These are phyloP conservation scores for Rhombomys opimus DNA, from an alignment of 2,113 vertebrate species.

Conservation along the genomic window DNA sequence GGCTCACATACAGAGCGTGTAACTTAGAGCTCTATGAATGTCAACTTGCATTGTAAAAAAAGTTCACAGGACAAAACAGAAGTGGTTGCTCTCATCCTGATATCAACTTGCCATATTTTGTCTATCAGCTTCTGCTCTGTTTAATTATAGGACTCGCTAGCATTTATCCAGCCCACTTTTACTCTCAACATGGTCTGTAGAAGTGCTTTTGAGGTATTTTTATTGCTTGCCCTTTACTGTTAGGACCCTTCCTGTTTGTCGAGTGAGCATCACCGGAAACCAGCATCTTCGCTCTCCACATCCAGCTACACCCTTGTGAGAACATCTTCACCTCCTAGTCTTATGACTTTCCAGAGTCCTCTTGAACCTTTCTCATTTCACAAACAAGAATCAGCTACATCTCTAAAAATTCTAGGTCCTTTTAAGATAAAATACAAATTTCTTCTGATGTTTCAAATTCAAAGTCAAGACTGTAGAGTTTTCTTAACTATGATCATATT, in stretches of 20 bases:
- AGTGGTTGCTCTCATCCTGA: neutral
- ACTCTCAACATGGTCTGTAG: neutral
- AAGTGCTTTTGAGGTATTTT: neutral
- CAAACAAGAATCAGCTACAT: neutral
- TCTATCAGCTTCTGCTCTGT: neutral
- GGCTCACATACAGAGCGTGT: neutral
- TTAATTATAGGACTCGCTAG: neutral
- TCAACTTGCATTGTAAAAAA: neutral
- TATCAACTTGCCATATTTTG: neutral
- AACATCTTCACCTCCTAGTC: neutral
- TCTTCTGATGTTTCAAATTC: conserved; percentile 10
- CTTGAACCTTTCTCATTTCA: neutral
- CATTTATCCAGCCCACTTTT: neutral
- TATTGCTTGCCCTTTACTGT: neutral
- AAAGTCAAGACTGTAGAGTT: neutral
- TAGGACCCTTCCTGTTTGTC: neutral
- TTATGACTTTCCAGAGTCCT: neutral
- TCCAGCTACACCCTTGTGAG: neutral
- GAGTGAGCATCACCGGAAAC: neutral
- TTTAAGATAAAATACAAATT: neutral
- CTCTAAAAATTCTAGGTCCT: neutral
- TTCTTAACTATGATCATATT: neutral
- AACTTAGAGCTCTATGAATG: neutral
- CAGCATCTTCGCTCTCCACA: neutral
- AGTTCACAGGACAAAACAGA: neutral